Evolutionary conservation across 2,113 vertebrate genomes (phyloP).

Genomic region (Brevimyrus niger): DNA sequence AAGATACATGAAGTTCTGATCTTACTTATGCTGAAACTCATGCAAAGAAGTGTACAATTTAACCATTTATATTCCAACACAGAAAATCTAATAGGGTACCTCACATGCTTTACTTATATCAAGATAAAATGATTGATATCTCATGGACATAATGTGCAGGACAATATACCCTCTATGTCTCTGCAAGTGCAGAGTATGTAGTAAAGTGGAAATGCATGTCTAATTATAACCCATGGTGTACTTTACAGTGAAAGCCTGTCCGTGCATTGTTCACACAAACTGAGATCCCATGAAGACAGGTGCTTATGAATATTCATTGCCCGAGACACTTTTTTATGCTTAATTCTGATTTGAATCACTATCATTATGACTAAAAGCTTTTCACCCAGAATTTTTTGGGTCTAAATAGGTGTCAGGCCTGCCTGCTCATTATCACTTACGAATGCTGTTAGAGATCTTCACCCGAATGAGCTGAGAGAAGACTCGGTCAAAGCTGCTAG

Average conservation of each 20-base stretch:
- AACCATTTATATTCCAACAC: neutral
- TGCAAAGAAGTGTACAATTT: neutral
- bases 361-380: constrained; percentile 5
- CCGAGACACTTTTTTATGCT: neutral
- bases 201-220: neutral
- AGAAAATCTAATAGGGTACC: neutral
- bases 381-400: neutral
- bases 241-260: neutral
- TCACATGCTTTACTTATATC: neutral
- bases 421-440: neutral
- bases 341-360: constrained; percentile 8
- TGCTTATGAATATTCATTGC: constrained; percentile 13
- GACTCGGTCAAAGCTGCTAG: neutral
- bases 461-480: neutral
- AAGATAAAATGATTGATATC: neutral
- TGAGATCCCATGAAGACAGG: constrained; percentile 2
- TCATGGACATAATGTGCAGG: neutral
- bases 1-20: neutral
- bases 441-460: neutral
- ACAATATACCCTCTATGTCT: neutral
- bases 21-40: neutral
- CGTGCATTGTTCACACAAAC: constrained; percentile 1
- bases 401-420: neutral
- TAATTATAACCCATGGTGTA: neutral
- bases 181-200: neutral